These are phyloP conservation scores for Spodoptera litura DNA, from an alignment of 1,140 invertebrate species.

Conservation along the genomic window DNA sequence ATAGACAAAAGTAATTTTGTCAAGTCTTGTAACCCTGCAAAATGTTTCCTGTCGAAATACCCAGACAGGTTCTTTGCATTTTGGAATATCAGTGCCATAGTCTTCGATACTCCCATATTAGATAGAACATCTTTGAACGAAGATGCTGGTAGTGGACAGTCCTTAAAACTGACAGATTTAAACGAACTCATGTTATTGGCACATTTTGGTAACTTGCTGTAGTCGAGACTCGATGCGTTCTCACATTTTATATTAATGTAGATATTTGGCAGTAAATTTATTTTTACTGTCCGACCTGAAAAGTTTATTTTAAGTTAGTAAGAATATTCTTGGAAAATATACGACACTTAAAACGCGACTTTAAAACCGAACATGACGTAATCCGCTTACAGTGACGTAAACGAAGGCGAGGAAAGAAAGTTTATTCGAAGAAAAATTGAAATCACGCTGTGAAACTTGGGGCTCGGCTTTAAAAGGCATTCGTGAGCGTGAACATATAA, in stretches of 20 bases:
- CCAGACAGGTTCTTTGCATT: constrained; percentile 82
- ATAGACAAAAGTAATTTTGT: constrained; percentile 82
- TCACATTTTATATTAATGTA: constrained; percentile 81
- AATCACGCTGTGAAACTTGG: constrained; percentile 17
- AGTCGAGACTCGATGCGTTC: constrained; percentile 73
- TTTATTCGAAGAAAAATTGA: constrained; percentile 28
- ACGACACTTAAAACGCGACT: constrained; percentile 20
- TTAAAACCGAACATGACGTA: constrained; percentile 12
- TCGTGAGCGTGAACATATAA: constrained; percentile 60
- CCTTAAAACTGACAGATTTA: constrained; percentile 82
- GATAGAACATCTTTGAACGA: constrained; percentile 79
- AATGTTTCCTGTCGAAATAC: constrained; percentile 84
- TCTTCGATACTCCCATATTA: constrained; percentile 78
- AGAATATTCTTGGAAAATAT: background rate
- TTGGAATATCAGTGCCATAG: constrained; percentile 81
- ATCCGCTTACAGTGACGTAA: constrained; percentile 9
- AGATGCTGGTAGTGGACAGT: constrained; percentile 79
- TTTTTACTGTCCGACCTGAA: constrained; percentile 76
- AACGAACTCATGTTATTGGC: constrained; percentile 70
- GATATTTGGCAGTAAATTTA: constrained; percentile 76
- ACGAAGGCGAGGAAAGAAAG: background rate
- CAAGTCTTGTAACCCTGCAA: constrained; percentile 84
- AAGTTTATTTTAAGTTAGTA: constrained; percentile 44
- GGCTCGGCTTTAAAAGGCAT: constrained; percentile 55
- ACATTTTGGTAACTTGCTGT: constrained; percentile 78